phyloP scores from a whole-genome alignment of 2,888 invertebrate genomes.

The Drosophila kambysellisi region DNA sequence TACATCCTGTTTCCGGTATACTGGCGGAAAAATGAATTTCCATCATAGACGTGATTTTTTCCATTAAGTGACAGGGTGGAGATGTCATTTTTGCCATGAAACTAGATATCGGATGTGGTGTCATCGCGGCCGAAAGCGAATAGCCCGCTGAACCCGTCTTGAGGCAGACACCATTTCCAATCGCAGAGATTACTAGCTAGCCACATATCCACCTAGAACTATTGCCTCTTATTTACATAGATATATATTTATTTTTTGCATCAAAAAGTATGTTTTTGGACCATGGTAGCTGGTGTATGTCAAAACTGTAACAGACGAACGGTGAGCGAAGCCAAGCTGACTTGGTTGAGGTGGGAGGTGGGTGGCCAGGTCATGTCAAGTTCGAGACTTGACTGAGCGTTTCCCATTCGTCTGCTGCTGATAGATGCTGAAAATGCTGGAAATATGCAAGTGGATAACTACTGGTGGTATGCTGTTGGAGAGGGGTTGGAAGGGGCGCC shows the following conservation, averaged over 20 bases:
- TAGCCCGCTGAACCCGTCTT: not conserved
- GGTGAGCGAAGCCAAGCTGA: constrained; percentile 18
- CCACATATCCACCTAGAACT: not conserved
- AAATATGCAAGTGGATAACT: constrained; percentile 56
- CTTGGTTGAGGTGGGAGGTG: constrained; percentile 23
- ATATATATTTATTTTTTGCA: too few relatives aligned
- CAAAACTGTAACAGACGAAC: constrained; percentile 42
- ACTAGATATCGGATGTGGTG: not conserved
- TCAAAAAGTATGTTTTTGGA: not conserved
- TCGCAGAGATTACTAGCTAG: not conserved
- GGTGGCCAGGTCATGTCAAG: constrained; percentile 64
- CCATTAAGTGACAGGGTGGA: not conserved
- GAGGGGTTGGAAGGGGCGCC: not conserved
- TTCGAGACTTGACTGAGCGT: constrained; percentile 48
- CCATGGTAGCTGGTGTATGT: constrained; percentile 26
- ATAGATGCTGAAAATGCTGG: constrained; percentile 63
- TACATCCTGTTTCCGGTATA: not conserved
- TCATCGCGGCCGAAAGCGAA: not conserved
- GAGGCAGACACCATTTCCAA: not conserved
- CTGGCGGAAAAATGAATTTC: not conserved
- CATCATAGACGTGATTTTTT: not conserved
- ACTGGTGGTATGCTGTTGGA: not conserved
- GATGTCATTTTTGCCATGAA: not conserved
- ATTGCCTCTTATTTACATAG: not conserved
- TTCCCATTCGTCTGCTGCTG: constrained; percentile 47